Conservation (phyloP, 2,113 vertebrate species). For the Cathartes aura region DNA sequence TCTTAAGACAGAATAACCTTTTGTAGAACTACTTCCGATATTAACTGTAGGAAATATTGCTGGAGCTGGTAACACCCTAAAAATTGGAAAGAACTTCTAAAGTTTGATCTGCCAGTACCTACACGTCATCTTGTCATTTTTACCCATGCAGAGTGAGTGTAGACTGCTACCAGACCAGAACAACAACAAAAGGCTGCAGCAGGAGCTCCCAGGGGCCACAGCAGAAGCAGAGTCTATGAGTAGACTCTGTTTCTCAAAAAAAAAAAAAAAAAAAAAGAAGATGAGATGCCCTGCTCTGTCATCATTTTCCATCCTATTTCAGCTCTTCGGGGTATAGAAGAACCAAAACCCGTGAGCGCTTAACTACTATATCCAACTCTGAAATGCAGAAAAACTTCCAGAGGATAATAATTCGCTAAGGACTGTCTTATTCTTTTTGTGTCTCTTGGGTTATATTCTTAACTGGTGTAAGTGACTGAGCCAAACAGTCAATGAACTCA, state of each 20-base stretch:
- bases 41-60: background rate
- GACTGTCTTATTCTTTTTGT: background rate
- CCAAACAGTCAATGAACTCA: background rate
- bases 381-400: background rate
- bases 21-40: background rate
- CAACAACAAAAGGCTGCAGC: conserved; percentile 2
- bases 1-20: background rate
- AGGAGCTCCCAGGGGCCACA: background rate
- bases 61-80: background rate
- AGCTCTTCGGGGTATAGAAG: background rate
- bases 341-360: background rate
- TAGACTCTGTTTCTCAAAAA: background rate
- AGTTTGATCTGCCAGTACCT: background rate
- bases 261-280: background rate
- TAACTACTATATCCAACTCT: background rate
- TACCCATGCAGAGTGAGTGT: background rate
- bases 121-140: background rate
- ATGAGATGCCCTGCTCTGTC: background rate
- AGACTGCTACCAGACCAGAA: background rate
- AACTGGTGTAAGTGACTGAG: background rate
- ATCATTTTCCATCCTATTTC: background rate
- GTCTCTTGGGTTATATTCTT: background rate
- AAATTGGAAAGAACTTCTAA: background rate
- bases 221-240: background rate
- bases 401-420: background rate